Evolutionary conservation across 2,113 vertebrate species (phyloP).

Genomic region (Phyllostomus hastatus): DNA sequence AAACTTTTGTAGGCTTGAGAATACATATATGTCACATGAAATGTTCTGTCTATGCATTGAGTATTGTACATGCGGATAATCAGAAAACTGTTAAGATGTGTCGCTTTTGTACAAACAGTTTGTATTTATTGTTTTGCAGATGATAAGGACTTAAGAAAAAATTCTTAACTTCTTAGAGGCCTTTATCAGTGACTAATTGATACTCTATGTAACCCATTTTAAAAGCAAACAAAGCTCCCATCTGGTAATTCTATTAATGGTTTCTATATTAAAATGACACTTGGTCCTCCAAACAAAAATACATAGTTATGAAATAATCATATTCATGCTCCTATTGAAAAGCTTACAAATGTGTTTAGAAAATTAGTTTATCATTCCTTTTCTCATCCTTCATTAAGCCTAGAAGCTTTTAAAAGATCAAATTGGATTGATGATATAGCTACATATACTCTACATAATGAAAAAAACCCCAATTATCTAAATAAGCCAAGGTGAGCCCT

Average conservation of each 20-base stretch:
- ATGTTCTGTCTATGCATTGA: conserved; percentile 42
- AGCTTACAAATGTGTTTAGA: conserved; percentile 48
- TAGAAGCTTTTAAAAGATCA: conserved; percentile 44
- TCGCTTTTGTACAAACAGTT: conserved; percentile 38
- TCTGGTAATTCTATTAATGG: conserved; percentile 65
- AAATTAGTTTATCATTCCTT: conserved; percentile 51
- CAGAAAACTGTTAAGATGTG: conserved; percentile 67
- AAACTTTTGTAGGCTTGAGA: conserved; percentile 40
- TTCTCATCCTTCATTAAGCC: not conserved
- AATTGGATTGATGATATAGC: conserved; percentile 29
- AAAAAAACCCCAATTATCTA: not conserved
- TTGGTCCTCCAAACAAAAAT: conserved; percentile 61
- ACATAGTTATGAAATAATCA: conserved; percentile 71
- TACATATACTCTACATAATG: not conserved
- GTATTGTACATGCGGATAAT: conserved; percentile 56
- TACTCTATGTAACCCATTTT: conserved; percentile 68
- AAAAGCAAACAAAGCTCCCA: conserved; percentile 68
- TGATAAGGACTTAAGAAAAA: conserved; percentile 53
- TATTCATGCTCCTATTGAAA: conserved; percentile 53
- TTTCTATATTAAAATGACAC: conserved; percentile 58
- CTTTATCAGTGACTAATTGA: conserved; percentile 71
- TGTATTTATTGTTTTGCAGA: conserved; percentile 63
- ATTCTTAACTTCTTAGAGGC: conserved; percentile 38
- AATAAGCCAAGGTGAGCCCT: not conserved
- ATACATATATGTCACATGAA: conserved; percentile 47